These are phyloP conservation scores for Monodelphis domestica DNA, from an alignment of 2,797 vertebrate genomes.

Conservation along the genomic window DNA sequence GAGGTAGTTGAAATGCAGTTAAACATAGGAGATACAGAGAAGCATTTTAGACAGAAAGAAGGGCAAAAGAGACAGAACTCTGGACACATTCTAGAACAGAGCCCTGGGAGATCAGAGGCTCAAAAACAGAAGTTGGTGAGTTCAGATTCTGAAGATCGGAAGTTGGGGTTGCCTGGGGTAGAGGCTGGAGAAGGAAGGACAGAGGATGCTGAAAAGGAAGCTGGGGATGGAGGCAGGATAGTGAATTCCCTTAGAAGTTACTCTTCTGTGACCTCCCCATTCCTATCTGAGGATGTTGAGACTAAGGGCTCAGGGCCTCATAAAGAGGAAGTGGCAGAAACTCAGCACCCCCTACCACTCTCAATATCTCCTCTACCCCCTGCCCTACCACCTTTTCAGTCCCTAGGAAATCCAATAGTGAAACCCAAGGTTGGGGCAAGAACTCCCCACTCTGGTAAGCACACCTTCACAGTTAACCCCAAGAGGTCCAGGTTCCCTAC, in stretches of 20 bases:
- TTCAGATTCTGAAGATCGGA: slow-evolving; percentile 32
- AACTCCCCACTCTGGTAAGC: slow-evolving; percentile 87
- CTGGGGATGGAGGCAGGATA: slow-evolving; percentile 62
- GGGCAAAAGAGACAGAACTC: slow-evolving; percentile 70
- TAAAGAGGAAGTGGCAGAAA: slow-evolving; percentile 75
- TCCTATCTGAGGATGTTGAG: slow-evolving; percentile 62
- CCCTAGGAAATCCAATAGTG: too few relatives aligned
- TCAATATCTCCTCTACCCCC: slow-evolving; percentile 70
- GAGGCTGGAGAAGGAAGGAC: slow-evolving; percentile 47
- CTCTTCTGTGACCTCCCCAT: slow-evolving; percentile 62
- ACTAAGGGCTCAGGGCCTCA: slow-evolving; percentile 61
- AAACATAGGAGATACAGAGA: slow-evolving; percentile 14
- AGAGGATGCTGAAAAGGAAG: slow-evolving; percentile 66
- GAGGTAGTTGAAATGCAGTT: slow-evolving; percentile 43
- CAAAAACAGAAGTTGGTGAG: slow-evolving; percentile 18
- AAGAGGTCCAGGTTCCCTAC: slow-evolving; percentile 75
- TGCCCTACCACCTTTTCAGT: slow-evolving; percentile 84
- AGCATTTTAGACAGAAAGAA: slow-evolving; percentile 13
- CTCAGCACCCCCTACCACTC: slow-evolving; percentile 41
- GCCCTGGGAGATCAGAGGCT: slow-evolving; percentile 39
- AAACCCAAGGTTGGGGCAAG: slow-evolving; percentile 74
- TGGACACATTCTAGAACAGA: slow-evolving; percentile 64
- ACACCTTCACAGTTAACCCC: slow-evolving; percentile 92
- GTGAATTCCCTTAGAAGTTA: slow-evolving; percentile 56
- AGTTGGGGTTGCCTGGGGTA: slow-evolving; percentile 13